These are phyloP conservation scores for Tragulus kanchil DNA, from an alignment of 2,113 vertebrate genomes.

Conservation along the genomic window DNA sequence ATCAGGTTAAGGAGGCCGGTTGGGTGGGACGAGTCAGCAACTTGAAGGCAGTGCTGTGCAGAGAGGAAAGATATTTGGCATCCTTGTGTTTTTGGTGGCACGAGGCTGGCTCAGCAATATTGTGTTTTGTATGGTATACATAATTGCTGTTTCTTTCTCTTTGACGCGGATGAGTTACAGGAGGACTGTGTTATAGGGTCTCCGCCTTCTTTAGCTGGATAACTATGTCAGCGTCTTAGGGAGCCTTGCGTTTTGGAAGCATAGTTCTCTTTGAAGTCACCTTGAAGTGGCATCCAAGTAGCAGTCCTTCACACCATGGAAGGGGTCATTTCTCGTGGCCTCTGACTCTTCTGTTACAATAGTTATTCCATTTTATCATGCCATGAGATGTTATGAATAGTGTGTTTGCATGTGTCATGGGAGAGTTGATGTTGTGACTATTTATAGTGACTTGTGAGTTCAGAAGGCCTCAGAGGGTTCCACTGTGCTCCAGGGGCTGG, in stretches of 20 bases:
- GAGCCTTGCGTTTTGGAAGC: slow-evolving; percentile 30
- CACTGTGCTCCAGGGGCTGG: not conserved
- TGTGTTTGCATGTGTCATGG: not conserved
- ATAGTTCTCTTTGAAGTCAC: slow-evolving; percentile 25
- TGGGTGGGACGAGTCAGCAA: not conserved
- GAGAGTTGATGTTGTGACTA: slow-evolving; percentile 52
- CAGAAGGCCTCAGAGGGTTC: slow-evolving; percentile 22
- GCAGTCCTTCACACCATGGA: not conserved
- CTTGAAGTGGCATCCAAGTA: not conserved
- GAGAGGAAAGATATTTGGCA: not conserved
- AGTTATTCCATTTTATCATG: slow-evolving; percentile 36
- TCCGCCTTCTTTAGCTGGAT: not conserved
- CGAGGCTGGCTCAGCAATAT: not conserved
- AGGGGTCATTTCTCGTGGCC: not conserved
- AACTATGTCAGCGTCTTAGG: not conserved
- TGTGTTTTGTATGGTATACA: slow-evolving; percentile 9
- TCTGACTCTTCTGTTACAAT: not conserved
- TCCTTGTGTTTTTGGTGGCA: not conserved
- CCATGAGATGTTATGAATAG: slow-evolving; percentile 58
- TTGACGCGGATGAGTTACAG: not conserved
- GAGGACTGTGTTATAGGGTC: not conserved
- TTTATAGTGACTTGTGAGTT: slow-evolving; percentile 67
- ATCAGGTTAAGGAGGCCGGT: not conserved
- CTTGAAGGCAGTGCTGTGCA: not conserved
- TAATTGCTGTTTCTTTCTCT: slow-evolving; percentile 10